A percentile compares a stretch with the other conserved stretches of the same genome.
Conservation (phyloP, 2,888 invertebrate species). For the Trichacis sp. region DNA sequence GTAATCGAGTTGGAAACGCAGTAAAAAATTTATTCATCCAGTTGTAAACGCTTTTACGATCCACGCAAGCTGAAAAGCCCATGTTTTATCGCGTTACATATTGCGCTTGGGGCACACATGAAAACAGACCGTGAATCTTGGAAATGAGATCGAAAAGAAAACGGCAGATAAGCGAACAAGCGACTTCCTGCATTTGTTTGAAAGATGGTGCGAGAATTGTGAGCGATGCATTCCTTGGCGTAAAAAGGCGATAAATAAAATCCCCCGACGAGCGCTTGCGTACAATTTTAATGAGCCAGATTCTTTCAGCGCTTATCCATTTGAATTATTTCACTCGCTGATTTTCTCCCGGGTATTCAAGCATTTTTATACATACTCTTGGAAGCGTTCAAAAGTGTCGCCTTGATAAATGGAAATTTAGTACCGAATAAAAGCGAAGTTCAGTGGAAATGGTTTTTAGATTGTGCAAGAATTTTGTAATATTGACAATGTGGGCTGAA, state of each 20-base stretch:
- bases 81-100: neutral
- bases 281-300: conserved; percentile 43
- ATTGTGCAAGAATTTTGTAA: no score
- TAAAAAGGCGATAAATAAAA: conserved; percentile 26
- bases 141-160: neutral
- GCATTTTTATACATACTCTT: neutral
- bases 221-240: conserved; percentile 9
- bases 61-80: neutral
- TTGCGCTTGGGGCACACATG: neutral
- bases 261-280: conserved; percentile 26
- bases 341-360: no score
- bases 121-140: neutral
- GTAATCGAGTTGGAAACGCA: neutral
- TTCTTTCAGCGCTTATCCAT: conserved; percentile 11
- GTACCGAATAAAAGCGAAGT: no score
- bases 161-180: conserved; percentile 11
- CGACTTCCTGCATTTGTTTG: conserved; percentile 31
- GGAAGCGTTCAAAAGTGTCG: neutral
- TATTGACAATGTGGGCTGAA: no score
- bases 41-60: neutral
- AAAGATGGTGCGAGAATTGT: conserved; percentile 26
- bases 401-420: no score
- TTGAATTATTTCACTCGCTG: neutral
- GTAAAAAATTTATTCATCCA: neutral
- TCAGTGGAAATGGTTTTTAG: no score